These are phyloP conservation scores for Zeus faber DNA, from an alignment of 2,113 vertebrate species.

Conservation along the genomic window DNA sequence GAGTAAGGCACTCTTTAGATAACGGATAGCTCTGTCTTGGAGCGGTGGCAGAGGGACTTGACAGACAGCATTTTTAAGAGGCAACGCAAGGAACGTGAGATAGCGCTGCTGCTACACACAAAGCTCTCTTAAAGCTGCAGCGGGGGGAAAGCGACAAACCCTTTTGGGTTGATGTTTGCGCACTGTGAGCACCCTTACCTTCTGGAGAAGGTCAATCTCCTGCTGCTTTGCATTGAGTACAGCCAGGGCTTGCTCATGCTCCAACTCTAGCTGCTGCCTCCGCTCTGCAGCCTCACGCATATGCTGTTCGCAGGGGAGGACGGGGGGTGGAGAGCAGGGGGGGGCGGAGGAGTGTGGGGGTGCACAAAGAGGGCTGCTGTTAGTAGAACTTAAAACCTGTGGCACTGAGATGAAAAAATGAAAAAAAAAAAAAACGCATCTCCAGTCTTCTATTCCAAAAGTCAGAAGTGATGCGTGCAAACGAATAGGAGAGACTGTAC, in stretches of 20 bases:
- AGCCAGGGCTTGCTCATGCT: slow-evolving; percentile 98
- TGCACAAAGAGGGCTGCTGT: slow-evolving; percentile 58
- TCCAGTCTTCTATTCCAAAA: slow-evolving; percentile 45
- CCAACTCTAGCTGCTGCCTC: slow-evolving; percentile 97
- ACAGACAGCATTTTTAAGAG: no score
- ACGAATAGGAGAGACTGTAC: slow-evolving; percentile 34
- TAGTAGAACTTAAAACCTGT: slow-evolving; percentile 53
- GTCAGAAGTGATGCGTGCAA: slow-evolving; percentile 40
- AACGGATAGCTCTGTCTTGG: slow-evolving; percentile 11
- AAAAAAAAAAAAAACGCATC: slow-evolving; percentile 42
- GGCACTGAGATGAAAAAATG: slow-evolving; percentile 17
- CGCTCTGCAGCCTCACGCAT: slow-evolving; percentile 98
- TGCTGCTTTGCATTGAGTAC: slow-evolving; percentile 96
- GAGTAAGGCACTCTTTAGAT: slow-evolving; percentile 27
- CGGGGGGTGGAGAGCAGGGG: slow-evolving; percentile 30
- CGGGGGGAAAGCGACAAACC: no score
- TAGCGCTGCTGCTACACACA: no score
- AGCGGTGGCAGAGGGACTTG: no score
- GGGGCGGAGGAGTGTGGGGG: background rate
- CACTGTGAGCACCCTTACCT: slow-evolving; percentile 77
- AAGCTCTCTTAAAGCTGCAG: no score
- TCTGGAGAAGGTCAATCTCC: slow-evolving; percentile 97
- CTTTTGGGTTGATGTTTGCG: background rate
- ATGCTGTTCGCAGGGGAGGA: slow-evolving; percentile 79
- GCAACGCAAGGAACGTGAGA: no score